Conservation (phyloP, 1,140 invertebrate species). For the Trichonephila clavipes region DNA sequence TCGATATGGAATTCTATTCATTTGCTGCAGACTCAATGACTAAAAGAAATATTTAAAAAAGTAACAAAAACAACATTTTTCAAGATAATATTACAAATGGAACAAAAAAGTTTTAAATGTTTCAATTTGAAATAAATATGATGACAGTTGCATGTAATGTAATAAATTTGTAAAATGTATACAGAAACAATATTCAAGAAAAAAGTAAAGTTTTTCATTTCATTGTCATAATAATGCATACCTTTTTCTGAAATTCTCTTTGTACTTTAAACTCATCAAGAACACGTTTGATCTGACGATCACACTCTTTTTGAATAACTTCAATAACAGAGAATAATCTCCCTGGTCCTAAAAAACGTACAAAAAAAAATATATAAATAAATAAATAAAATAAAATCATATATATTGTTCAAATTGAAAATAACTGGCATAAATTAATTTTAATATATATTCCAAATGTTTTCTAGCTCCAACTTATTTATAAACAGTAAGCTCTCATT, state of each 20-base stretch:
- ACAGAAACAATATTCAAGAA: neutral
- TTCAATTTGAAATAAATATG: neutral
- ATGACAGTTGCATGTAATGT: neutral
- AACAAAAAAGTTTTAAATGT: too few species aligned
- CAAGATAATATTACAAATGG: neutral
- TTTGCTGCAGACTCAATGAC: constrained; percentile 77
- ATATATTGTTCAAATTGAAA: too few species aligned
- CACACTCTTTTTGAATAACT: constrained; percentile 91
- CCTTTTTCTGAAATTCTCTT: constrained; percentile 86
- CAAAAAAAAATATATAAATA: neutral
- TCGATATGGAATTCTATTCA: constrained; percentile 62
- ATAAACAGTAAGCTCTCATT: too few species aligned
- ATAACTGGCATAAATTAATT: too few species aligned
- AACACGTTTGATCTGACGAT: constrained; percentile 81
- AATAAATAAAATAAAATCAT: too few species aligned
- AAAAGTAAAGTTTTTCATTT: neutral
- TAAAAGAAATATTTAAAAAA: constrained; percentile 45
- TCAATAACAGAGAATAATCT: constrained; percentile 87
- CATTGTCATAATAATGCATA: neutral
- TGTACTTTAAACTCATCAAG: constrained; percentile 89
- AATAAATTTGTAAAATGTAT: neutral
- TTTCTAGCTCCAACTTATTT: too few species aligned
- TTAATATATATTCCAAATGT: too few species aligned
- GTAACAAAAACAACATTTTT: neutral
- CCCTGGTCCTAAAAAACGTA: constrained; percentile 84